These are phyloP conservation scores for Taeniopygia guttata DNA, from an alignment of 2,797 vertebrate species.

Conservation along the genomic window DNA sequence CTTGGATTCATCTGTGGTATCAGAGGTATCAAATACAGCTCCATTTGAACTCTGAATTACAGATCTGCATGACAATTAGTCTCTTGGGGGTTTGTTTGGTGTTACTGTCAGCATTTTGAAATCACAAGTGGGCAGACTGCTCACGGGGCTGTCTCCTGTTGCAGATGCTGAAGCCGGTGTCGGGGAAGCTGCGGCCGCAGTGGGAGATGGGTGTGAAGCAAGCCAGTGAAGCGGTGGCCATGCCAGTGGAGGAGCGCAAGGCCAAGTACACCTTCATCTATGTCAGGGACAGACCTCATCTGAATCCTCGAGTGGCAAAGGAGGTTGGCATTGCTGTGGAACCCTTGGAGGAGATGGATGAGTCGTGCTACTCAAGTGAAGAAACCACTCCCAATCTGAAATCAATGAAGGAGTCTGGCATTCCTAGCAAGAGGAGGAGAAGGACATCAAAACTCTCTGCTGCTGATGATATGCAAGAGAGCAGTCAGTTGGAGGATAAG, in stretches of 20 bases:
- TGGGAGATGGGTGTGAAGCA: constrained; percentile 90
- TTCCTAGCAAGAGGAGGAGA: constrained; percentile 73
- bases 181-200: constrained; percentile 85
- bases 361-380: constrained; percentile 33
- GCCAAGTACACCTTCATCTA: constrained; percentile 89
- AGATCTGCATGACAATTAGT: not conserved
- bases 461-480: constrained; percentile 20
- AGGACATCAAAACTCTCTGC: constrained; percentile 62
- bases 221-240: constrained; percentile 84
- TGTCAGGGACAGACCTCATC: constrained; percentile 82
- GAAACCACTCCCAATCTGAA: constrained; percentile 45
- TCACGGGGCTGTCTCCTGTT: not conserved
- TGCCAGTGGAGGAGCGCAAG: constrained; percentile 84
- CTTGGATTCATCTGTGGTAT: not conserved
- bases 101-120: not conserved
- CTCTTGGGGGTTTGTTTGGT: not conserved
- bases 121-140: not conserved
- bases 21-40: not conserved
- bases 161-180: constrained; percentile 81
- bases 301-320: constrained; percentile 84
- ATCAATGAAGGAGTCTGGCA: constrained; percentile 48
- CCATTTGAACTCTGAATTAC: not conserved
- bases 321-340: constrained; percentile 76
- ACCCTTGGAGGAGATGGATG: constrained; percentile 44
- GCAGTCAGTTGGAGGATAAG: constrained; percentile 25